A percentile compares a stretch with the other conserved stretches of the same genome.
These are phyloP conservation scores for Pammene fasciana DNA, from an alignment of 2,888 invertebrate genomes.

Conservation along the genomic window DNA sequence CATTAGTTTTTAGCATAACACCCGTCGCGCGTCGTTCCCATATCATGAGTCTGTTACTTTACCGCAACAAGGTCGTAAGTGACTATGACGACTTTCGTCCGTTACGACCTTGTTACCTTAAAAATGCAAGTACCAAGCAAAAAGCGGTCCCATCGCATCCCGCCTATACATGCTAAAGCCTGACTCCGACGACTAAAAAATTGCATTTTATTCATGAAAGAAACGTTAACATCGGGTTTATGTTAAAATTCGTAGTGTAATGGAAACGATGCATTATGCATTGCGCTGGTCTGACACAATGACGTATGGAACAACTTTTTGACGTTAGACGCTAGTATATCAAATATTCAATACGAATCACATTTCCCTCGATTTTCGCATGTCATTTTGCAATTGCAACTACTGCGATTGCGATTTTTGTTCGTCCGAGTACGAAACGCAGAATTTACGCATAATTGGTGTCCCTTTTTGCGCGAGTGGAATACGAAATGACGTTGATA, in stretches of 20 bases:
- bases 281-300: slow-evolving; percentile 73
- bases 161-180: slow-evolving; percentile 53
- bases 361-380: slow-evolving; percentile 69
- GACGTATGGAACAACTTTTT: slow-evolving; percentile 77
- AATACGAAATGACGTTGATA: slow-evolving; percentile 72
- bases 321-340: slow-evolving; percentile 73
- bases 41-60: slow-evolving; percentile 2
- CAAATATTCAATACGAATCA: slow-evolving; percentile 66
- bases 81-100: neutral
- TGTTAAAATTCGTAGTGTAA: slow-evolving; percentile 82
- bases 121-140: slow-evolving; percentile 48
- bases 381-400: slow-evolving; percentile 39
- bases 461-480: slow-evolving; percentile 72
- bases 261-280: slow-evolving; percentile 82
- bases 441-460: slow-evolving; percentile 78
- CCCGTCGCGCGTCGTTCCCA: slow-evolving; percentile 20
- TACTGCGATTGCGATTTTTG: slow-evolving; percentile 58
- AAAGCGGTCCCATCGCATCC: slow-evolving; percentile 59
- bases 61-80: neutral
- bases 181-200: slow-evolving; percentile 68
- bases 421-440: slow-evolving; percentile 68
- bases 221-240: slow-evolving; percentile 80
- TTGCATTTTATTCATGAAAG: slow-evolving; percentile 77
- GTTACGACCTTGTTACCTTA: neutral
- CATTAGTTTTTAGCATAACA: slow-evolving; percentile 34